Evolutionary conservation across 23 tunicate species (phyloP).

Genomic region (Trididemnum nubilum): DNA sequence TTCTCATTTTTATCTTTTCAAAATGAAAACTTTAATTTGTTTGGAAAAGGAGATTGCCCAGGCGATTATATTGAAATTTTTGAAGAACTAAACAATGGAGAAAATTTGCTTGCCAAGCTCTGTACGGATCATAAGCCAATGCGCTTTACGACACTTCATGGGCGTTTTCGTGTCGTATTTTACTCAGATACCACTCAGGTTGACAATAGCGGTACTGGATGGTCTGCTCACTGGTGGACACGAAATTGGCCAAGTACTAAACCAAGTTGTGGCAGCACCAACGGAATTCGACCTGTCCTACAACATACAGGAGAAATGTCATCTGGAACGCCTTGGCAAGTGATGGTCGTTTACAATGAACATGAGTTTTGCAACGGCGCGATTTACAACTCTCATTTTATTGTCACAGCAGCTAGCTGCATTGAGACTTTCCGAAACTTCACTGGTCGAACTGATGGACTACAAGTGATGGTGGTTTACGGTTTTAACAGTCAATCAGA

Average conservation of each 20-base stretch:
- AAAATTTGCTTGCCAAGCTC: background rate
- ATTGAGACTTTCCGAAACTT: background rate
- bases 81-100: background rate
- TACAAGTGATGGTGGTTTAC: background rate
- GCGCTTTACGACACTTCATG: background rate
- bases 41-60: background rate
- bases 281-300: background rate
- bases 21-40: background rate
- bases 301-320: background rate
- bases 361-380: background rate
- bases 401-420: constrained; percentile 1
- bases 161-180: background rate
- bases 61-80: background rate
- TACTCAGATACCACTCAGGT: background rate
- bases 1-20: background rate
- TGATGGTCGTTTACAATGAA: background rate
- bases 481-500: background rate
- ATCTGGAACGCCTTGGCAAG: background rate
- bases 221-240: constrained; percentile 12
- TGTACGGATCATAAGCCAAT: background rate
- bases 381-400: background rate
- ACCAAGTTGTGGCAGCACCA: background rate
- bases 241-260: background rate
- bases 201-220: background rate
- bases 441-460: background rate